A percentile compares a stretch with the other conserved stretches of the same genome.
These are phyloP conservation scores for Spatulosminthurus flaviceps DNA, from an alignment of 2,888 invertebrate genomes.

Conservation along the genomic window DNA sequence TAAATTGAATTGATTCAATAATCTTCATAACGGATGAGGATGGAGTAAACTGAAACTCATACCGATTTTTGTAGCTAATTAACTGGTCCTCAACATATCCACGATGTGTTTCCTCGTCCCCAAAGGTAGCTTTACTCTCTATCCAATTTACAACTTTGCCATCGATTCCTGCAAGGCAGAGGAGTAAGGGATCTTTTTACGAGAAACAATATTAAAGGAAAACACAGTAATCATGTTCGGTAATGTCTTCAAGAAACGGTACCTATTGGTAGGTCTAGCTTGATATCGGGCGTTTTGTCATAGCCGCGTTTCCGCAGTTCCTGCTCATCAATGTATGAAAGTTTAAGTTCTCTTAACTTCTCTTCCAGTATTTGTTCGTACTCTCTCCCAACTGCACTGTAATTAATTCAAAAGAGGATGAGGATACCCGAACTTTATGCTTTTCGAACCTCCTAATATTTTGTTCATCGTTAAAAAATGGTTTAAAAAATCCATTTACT, in stretches of 20 bases:
- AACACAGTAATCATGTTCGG: background rate
- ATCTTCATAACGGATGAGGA: too few species aligned
- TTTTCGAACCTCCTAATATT: too few species aligned
- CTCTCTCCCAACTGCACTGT: slow-evolving; percentile 81
- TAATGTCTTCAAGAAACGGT: too few species aligned
- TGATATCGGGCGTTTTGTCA: slow-evolving; percentile 95
- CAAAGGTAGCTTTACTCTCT: slow-evolving; percentile 96
- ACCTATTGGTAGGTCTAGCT: slow-evolving; percentile 84
- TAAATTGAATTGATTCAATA: too few species aligned
- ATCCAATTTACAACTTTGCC: slow-evolving; percentile 85
- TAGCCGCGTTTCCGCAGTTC: slow-evolving; percentile 83
- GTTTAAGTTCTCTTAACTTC: slow-evolving; percentile 71
- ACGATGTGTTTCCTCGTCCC: slow-evolving; percentile 81
- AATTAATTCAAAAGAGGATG: slow-evolving; percentile 64
- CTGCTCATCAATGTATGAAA: slow-evolving; percentile 79
- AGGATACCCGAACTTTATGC: too few species aligned
- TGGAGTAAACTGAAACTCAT: too few species aligned
- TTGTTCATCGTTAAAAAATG: slow-evolving; percentile 15
- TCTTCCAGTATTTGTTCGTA: slow-evolving; percentile 81
- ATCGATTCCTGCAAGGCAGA: slow-evolving; percentile 56
- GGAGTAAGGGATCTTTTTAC: too few species aligned
- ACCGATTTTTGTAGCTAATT: slow-evolving; percentile 87
- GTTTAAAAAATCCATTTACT: slow-evolving; percentile 69
- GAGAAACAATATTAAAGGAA: background rate
- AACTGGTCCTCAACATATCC: slow-evolving; percentile 85